phyloP scores from a whole-genome alignment of 2,113 vertebrate genomes.

The Antechinus flavipes region DNA sequence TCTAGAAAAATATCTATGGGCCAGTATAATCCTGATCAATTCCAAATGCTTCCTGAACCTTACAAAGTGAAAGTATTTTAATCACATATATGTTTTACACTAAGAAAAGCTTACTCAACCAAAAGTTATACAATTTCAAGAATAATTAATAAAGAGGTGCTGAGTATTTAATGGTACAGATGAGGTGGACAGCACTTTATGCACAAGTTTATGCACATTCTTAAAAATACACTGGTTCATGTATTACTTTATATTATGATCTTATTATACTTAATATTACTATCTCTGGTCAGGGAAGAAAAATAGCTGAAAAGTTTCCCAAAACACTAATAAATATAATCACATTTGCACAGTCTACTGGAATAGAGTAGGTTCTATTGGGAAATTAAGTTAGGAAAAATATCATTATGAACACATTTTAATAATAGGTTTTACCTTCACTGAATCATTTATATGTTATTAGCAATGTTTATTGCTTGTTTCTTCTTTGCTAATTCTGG shows the following conservation, averaged over 20 bases:
- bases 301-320: neutral
- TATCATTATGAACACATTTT: constrained; percentile 73
- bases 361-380: constrained; percentile 67
- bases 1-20: neutral
- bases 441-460: constrained; percentile 62
- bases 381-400: constrained; percentile 75
- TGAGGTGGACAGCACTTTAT: neutral
- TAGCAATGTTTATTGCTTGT: constrained; percentile 64
- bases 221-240: neutral
- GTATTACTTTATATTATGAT: neutral
- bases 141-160: neutral
- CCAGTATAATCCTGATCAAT: neutral
- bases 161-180: neutral
- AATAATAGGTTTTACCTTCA: constrained; percentile 70
- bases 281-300: fast-evolving
- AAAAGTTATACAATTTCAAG: neutral
- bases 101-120: neutral
- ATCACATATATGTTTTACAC: neutral
- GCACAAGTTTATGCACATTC: neutral
- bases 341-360: constrained; percentile 39
- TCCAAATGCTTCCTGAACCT: neutral
- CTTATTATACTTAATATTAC: neutral
- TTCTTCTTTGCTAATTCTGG: constrained; percentile 54
- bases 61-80: neutral
- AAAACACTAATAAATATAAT: constrained; percentile 25